Conservation (phyloP, 2,888 invertebrate species). For the Lottia gigantea region DNA sequence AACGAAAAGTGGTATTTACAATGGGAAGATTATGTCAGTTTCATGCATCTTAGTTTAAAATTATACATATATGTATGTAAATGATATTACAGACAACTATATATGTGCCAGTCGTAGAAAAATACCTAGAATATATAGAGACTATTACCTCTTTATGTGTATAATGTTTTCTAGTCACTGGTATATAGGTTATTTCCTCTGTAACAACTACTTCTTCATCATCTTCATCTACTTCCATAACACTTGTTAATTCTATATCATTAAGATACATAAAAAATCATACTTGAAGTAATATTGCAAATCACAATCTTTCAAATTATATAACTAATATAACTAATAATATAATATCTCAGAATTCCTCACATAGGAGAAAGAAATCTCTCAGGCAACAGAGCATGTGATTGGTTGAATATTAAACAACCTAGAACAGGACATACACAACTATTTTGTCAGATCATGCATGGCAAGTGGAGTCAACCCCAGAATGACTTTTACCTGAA, state of each 20-base stretch:
- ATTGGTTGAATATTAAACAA: too few species aligned
- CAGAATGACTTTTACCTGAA: too few species aligned
- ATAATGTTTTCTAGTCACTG: slow-evolving; percentile 14
- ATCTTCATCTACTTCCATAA: slow-evolving; percentile 36
- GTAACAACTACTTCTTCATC: slow-evolving; percentile 34
- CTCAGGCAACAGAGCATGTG: too few species aligned
- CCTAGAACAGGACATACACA: background rate
- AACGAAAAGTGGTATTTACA: background rate
- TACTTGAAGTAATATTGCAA: too few species aligned
- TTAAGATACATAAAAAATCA: background rate
- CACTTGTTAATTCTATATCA: slow-evolving; percentile 31
- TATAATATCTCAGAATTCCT: too few species aligned
- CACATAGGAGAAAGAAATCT: too few species aligned
- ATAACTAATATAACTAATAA: too few species aligned
- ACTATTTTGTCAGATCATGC: background rate
- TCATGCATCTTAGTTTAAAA: background rate
- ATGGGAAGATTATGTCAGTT: background rate
- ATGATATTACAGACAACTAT: too few species aligned
- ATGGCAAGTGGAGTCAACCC: too few species aligned
- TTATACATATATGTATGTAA: too few species aligned
- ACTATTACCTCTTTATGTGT: slow-evolving; percentile 12
- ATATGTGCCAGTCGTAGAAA: background rate
- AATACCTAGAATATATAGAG: background rate
- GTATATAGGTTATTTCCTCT: slow-evolving; percentile 32
- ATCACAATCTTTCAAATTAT: too few species aligned